Conservation (phyloP, 1,140 invertebrate genomes). For the Lerema accius region DNA sequence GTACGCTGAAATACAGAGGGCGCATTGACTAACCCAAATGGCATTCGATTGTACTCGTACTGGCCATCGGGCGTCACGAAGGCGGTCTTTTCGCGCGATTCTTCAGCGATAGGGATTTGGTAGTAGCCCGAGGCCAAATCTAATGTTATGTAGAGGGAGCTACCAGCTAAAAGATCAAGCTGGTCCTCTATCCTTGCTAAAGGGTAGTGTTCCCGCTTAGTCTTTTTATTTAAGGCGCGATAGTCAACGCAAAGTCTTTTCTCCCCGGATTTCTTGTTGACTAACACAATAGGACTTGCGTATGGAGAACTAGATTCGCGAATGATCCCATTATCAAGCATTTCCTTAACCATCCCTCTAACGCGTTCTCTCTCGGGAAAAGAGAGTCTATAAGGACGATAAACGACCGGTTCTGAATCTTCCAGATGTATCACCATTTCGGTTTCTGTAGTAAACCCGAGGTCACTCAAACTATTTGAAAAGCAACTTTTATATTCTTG, state of each 20-base stretch:
- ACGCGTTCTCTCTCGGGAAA: not conserved
- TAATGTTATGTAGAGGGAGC: slow-evolving; percentile 4
- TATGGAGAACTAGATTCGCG: slow-evolving; percentile 28
- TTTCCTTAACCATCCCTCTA: slow-evolving; percentile 24
- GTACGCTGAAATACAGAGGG: slow-evolving; percentile 27
- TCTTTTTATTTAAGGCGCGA: slow-evolving; percentile 26
- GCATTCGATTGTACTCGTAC: not conserved
- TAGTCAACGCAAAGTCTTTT: slow-evolving; percentile 34
- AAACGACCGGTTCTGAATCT: slow-evolving; percentile 22
- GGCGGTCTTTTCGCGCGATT: slow-evolving; percentile 12
- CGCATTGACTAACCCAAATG: slow-evolving; percentile 18
- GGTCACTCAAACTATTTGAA: slow-evolving; percentile 28
- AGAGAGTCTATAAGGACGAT: slow-evolving; percentile 32
- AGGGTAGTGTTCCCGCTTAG: slow-evolving; percentile 28
- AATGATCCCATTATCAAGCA: slow-evolving; percentile 18
- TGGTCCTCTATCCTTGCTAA: slow-evolving; percentile 26
- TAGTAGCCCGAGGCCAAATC: slow-evolving; percentile 25
- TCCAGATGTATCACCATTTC: slow-evolving; percentile 38
- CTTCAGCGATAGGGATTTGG: slow-evolving; percentile 12
- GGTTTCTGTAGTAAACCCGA: slow-evolving; percentile 31
- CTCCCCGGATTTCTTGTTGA: slow-evolving; percentile 34
- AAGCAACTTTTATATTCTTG: slow-evolving; percentile 27
- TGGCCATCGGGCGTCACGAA: slow-evolving; percentile 10
- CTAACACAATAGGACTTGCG: slow-evolving; percentile 28
- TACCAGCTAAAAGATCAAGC: slow-evolving; percentile 23